A percentile compares a stretch with the other conserved stretches of the same genome.
phyloP scores from a whole-genome alignment of 2,888 invertebrate species.

The Conchocele bisecta region DNA sequence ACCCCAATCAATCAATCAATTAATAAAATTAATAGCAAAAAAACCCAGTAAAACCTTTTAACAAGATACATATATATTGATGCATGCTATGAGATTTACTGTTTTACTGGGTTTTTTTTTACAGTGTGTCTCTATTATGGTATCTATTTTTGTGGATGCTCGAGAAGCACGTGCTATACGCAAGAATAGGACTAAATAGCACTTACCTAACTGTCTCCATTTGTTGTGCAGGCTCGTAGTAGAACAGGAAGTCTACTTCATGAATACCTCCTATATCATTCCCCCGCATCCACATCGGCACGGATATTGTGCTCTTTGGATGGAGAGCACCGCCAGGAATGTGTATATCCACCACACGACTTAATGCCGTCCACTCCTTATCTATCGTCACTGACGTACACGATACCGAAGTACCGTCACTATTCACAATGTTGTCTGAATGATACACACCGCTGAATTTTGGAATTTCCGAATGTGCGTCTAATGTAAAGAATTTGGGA shows the following conservation, averaged over 20 bases:
- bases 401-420: slow-evolving; percentile 16
- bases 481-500: slow-evolving; percentile 87
- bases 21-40: no score
- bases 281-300: slow-evolving; percentile 88
- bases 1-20: no score
- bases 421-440: slow-evolving; percentile 27
- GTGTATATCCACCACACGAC: slow-evolving; percentile 72
- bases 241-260: slow-evolving; percentile 88
- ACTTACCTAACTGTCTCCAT: slow-evolving; percentile 69
- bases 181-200: no score
- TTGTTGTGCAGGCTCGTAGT: slow-evolving; percentile 86
- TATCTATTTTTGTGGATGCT: no score
- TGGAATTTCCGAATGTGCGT: slow-evolving; percentile 70
- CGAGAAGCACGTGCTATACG: no score
- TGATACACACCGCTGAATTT: slow-evolving; percentile 73
- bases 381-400: slow-evolving; percentile 34
- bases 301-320: slow-evolving; percentile 84
- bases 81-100: no score
- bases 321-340: slow-evolving; percentile 82
- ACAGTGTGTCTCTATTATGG: no score
- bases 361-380: slow-evolving; percentile 14
- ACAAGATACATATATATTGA: no score
- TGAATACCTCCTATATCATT: slow-evolving; percentile 87
- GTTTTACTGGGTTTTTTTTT: no score
- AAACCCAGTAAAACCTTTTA: no score